Base-by-base conservation (phyloP, 2,113 vertebrate species). In the Camelus dromedarius region DNA sequence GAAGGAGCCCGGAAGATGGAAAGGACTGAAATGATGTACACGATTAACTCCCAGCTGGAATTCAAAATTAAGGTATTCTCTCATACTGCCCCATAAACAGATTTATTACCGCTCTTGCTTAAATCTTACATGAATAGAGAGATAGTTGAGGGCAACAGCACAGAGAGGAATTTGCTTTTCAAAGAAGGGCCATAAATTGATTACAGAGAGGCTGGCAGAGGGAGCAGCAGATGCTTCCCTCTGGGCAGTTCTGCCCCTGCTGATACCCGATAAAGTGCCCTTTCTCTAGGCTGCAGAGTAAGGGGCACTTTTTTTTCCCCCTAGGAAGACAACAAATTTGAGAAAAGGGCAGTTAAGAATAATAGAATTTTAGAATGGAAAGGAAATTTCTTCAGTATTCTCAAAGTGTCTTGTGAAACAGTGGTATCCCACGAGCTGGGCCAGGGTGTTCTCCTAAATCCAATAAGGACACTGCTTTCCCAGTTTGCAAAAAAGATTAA, bases 21-120 rank as follows among this genome's bases (percentile, higher is more conserved):
- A 91, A 98, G 99, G 97, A 99, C 99, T 0, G 99, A 99, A 96
- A 99, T 99, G 99, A 99, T 99, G 99, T 99, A 99, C 95, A 99
- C 99, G 0, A 99, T 99, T 30, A 99, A 99, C 98, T 99, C 99
- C 64, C 99, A 99, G 94, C 98, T 99, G 98, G 99, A 99, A 81
- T 99, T 99, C 97, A 99, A 99, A 98, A 99, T 99, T 96, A 99
- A 99, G 99, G 99, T 99, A 99, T 18, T 85, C 24, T 0, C 0
- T 0, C 0, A 0, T 12, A 60, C 69, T 90, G 93, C 38, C n/a
- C 75, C 9, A 0, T 79, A 96, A 95, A 92, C 89, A 86, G 86
- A 75, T 96, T 90, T 97, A 92, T 95, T 91, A 30, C n/a, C 58
- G 32, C 50, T 75, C 9, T 64, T 10, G 14, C 15, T 91, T 66